A percentile compares a stretch with the other conserved stretches of the same genome.
These are phyloP conservation scores for Diaprepes abbreviatus DNA, from an alignment of 2,888 invertebrate species.

Conservation along the genomic window DNA sequence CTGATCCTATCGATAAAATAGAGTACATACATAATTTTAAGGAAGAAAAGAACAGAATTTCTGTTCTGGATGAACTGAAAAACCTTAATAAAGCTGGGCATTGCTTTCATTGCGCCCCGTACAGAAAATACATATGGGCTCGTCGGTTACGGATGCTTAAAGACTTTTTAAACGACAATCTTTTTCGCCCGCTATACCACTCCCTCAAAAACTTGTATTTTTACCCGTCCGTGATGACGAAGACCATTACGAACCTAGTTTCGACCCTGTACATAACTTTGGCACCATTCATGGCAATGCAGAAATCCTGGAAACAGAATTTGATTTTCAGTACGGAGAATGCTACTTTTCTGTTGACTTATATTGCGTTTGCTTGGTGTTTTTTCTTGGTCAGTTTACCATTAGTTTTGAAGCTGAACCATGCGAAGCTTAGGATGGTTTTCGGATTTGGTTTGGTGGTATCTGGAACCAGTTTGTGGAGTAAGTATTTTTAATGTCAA, in stretches of 20 bases:
- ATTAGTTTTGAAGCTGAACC: constrained; percentile 51
- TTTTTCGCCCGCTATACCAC: constrained; percentile 51
- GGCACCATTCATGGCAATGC: constrained; percentile 51
- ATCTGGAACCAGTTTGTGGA: constrained; percentile 53
- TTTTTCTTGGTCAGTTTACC: constrained; percentile 55
- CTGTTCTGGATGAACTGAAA: constrained; percentile 52
- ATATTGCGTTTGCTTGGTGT: constrained; percentile 57
- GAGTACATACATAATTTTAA: constrained; percentile 54
- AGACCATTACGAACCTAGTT: constrained; percentile 46
- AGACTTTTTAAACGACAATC: constrained; percentile 51
- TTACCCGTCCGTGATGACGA: constrained; percentile 54
- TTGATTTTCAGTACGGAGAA: constrained; percentile 49
- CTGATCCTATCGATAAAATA: constrained; percentile 51
- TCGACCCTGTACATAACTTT: constrained; percentile 52
- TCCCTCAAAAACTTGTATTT: constrained; percentile 53
- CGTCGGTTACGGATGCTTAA: constrained; percentile 48
- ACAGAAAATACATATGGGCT: constrained; percentile 53
- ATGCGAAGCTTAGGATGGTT: constrained; percentile 48
- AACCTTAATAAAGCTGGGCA: constrained; percentile 34
- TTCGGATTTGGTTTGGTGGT: constrained; percentile 54
- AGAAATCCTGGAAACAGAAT: constrained; percentile 47
- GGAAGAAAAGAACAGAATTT: constrained; percentile 33
- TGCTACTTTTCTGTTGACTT: constrained; percentile 55
- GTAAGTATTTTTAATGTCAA: constrained; percentile 55
- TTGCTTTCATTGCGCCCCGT: constrained; percentile 52